Percentiles rank a stretch among this genome's conserved stretches.
Evolutionary conservation across 2,888 invertebrate genomes (phyloP).

Genomic region (Coleophora flavipennella): DNA sequence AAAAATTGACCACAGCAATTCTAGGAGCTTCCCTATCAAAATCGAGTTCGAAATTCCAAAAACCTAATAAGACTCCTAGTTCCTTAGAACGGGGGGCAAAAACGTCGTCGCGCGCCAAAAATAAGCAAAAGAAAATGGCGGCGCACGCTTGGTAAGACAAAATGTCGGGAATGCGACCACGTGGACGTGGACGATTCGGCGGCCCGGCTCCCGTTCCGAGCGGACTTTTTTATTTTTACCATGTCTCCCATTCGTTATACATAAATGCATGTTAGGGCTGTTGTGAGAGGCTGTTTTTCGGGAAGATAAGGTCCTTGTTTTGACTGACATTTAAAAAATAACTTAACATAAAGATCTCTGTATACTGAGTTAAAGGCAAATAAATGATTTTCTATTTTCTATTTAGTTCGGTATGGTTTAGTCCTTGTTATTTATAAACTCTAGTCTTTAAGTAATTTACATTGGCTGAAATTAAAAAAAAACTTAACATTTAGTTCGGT

Average conservation of each 20-base stretch:
- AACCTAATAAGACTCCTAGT: not conserved
- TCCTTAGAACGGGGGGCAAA: conserved; percentile 9
- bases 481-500: no score
- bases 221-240: not conserved
- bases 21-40: no score
- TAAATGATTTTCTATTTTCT: no score
- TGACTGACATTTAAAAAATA: no score
- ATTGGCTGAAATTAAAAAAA: no score
- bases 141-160: conserved; percentile 36
- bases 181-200: conserved; percentile 25
- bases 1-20: no score
- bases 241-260: conserved; percentile 72
- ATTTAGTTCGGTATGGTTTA: no score
- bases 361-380: no score
- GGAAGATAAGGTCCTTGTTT: not conserved
- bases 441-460: no score
- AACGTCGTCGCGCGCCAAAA: conserved; percentile 26
- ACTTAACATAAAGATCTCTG: no score
- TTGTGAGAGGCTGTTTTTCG: not conserved
- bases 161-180: conserved; percentile 62
- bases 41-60: no score
- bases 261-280: conserved; percentile 59
- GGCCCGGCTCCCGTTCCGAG: conserved; percentile 23
- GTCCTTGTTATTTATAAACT: no score
- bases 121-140: conserved; percentile 43